A percentile compares a stretch with the other conserved stretches of the same genome.
Conservation (phyloP, 1,140 invertebrate genomes). For the Megalonaias nervosa region DNA sequence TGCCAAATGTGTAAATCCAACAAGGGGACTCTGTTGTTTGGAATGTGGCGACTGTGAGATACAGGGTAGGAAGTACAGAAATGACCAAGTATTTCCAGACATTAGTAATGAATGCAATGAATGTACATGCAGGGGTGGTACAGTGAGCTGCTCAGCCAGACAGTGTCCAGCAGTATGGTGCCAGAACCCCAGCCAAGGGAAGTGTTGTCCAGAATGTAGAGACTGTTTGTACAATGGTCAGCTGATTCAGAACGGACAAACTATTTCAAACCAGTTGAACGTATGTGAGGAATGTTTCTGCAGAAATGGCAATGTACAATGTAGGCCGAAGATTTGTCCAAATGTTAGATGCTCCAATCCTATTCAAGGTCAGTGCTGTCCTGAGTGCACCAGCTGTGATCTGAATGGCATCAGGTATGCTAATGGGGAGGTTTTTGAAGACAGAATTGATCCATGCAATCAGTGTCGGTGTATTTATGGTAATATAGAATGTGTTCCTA, state of each 20-base stretch:
- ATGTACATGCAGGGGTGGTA: slow-evolving; percentile 53
- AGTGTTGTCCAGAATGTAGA: slow-evolving; percentile 56
- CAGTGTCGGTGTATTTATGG: slow-evolving; percentile 53
- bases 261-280: slow-evolving; percentile 4
- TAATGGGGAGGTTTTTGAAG: slow-evolving; percentile 4
- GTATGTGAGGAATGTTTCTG: slow-evolving; percentile 28
- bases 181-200: slow-evolving; percentile 49
- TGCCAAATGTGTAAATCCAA: slow-evolving; percentile 24
- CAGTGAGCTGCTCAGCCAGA: slow-evolving; percentile 44
- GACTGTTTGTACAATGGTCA: slow-evolving; percentile 48
- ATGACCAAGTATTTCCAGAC: slow-evolving; percentile 31
- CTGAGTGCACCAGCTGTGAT: slow-evolving; percentile 16
- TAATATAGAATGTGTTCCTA: slow-evolving; percentile 44
- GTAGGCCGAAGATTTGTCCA: slow-evolving; percentile 14
- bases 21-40: slow-evolving; percentile 20
- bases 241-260: slow-evolving; percentile 8
- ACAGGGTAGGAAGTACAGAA: slow-evolving; percentile 29
- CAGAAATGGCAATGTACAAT: slow-evolving; percentile 20
- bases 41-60: slow-evolving; percentile 53
- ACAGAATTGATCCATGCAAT: slow-evolving; percentile 35
- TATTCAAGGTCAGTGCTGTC: slow-evolving; percentile 21
- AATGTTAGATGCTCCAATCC: slow-evolving; percentile 19
- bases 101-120: slow-evolving; percentile 46
- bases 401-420: slow-evolving; percentile 32
- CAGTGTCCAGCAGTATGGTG: slow-evolving; percentile 47